These are phyloP conservation scores for Podocnemis expansa DNA, from an alignment of 2,113 vertebrate genomes.

Conservation along the genomic window DNA sequence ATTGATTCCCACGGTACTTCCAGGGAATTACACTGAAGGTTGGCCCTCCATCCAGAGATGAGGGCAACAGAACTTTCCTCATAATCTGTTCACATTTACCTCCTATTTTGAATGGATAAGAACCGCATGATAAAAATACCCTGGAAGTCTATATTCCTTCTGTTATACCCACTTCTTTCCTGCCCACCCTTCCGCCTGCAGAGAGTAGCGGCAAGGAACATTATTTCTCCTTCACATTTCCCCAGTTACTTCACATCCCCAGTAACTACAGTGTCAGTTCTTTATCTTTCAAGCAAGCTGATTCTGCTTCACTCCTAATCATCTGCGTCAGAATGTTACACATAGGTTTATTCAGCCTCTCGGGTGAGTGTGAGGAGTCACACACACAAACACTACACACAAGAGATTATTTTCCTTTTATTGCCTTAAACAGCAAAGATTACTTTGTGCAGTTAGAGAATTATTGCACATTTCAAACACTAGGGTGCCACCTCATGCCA, in stretches of 20 bases:
- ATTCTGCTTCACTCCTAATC: neutral
- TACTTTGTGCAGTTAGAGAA: neutral
- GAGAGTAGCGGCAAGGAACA: neutral
- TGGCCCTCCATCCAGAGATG: neutral
- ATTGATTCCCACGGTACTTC: no score
- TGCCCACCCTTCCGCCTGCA: fast-evolving
- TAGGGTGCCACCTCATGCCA: conserved; percentile 75
- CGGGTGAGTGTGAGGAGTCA: neutral
- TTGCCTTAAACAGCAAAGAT: neutral
- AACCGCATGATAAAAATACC: neutral
- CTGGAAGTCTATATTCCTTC: neutral
- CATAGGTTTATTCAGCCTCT: neutral
- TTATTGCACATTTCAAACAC: conserved; percentile 39
- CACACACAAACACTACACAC: neutral
- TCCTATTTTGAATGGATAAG: neutral
- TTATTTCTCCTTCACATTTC: neutral
- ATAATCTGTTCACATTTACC: neutral
- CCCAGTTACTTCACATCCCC: no score
- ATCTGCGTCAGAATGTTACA: neutral
- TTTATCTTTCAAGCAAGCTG: neutral
- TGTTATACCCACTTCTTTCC: no score
- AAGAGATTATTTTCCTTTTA: neutral
- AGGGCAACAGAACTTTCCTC: neutral
- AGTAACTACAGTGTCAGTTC: neutral
- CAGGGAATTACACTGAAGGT: neutral